phyloP scores from a whole-genome alignment of 2,888 invertebrate species.

The Abrostola triplasia region DNA sequence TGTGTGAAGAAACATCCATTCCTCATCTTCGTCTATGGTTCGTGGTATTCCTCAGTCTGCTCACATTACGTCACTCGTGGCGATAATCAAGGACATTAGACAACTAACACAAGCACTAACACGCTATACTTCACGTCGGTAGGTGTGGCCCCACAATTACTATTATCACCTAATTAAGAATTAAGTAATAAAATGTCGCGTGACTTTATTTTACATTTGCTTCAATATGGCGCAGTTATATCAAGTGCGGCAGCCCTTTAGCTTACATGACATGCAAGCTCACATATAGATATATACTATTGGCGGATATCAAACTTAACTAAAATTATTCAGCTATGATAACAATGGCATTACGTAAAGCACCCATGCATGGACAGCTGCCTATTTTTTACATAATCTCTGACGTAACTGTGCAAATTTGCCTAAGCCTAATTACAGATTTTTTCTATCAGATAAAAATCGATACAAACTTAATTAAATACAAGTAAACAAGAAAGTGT shows the following conservation, averaged over 20 bases:
- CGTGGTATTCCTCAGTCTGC: not conserved
- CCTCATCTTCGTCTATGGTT: not conserved
- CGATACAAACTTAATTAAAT: conserved; percentile 21
- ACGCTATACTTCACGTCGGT: conserved; percentile 7
- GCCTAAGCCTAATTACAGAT: conserved; percentile 39
- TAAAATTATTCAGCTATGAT: conserved; percentile 53
- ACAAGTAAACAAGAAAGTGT: not conserved
- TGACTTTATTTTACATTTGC: conserved; percentile 14
- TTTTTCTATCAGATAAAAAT: conserved; percentile 41
- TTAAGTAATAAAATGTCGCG: conserved; percentile 17
- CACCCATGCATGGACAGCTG: conserved; percentile 64
- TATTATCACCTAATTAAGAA: conserved; percentile 25
- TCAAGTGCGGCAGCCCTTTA: conserved; percentile 46
- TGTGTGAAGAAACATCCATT: conserved; percentile 1
- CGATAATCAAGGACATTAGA: conserved; percentile 21
- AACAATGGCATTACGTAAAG: conserved; percentile 70
- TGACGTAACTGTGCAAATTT: conserved; percentile 60
- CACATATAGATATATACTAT: conserved; percentile 48
- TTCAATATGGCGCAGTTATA: conserved; percentile 16
- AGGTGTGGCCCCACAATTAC: conserved; percentile 18
- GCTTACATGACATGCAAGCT: conserved; percentile 42
- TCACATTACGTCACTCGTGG: not conserved
- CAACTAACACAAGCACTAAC: conserved; percentile 11
- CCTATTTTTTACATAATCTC: conserved; percentile 57
- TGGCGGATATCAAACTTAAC: conserved; percentile 62